Evolutionary conservation across 2,113 vertebrate species (phyloP).

Genomic region (Nannobrachium achirus): DNA sequence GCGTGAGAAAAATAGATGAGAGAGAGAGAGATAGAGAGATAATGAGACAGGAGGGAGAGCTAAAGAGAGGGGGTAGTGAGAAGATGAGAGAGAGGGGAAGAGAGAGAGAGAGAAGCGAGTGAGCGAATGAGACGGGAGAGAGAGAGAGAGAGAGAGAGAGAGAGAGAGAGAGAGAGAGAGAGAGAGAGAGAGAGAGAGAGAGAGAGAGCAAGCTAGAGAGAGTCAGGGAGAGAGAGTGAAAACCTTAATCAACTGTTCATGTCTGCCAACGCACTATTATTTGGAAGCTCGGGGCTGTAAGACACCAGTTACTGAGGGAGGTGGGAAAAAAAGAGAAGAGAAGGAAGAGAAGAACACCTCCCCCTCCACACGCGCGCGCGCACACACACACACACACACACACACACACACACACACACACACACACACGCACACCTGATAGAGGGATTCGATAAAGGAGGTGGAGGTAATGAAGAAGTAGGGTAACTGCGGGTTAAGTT

Average conservation of each 20-base stretch:
- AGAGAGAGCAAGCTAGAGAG: conserved; percentile 20
- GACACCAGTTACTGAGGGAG: not conserved
- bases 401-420: too few relatives aligned
- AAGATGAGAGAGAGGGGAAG: conserved; percentile 24
- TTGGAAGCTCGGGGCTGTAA: too few relatives aligned
- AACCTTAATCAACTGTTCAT: too few relatives aligned
- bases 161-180: conserved; percentile 31
- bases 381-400: too few relatives aligned
- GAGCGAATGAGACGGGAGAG: not conserved
- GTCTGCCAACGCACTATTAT: too few relatives aligned
- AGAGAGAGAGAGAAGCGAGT: not conserved
- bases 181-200: not conserved
- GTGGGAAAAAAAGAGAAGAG: not conserved
- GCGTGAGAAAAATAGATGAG: conserved; percentile 5
- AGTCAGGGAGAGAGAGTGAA: conserved; percentile 29
- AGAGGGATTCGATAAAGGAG: too few relatives aligned
- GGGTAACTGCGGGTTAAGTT: too few relatives aligned
- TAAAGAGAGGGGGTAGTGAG: conserved; percentile 15
- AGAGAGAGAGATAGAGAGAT: conserved; percentile 39
- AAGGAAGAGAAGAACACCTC: conserved; percentile 13
- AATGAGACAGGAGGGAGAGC: conserved; percentile 32
- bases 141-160: conserved; percentile 25
- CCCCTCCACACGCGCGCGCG: too few relatives aligned
- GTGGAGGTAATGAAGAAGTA: too few relatives aligned
- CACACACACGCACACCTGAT: too few relatives aligned